Evolutionary conservation across 2,888 invertebrate species (phyloP), one percentile per base, ranked within the genome.

Genomic region (Cancer borealis): DNA sequence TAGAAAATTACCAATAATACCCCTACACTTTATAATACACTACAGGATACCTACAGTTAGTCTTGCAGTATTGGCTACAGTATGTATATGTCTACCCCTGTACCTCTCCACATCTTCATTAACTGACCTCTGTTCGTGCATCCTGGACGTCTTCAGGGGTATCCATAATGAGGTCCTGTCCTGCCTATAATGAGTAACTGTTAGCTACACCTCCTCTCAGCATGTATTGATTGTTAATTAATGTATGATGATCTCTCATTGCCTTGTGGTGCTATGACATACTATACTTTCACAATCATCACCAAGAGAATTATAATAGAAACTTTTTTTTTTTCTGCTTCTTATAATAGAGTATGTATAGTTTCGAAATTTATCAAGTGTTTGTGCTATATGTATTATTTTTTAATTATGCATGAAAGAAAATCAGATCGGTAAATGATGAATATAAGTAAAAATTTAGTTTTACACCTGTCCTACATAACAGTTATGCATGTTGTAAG

Each of bases 81-180:
- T n/a, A n/a, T 8, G 47, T 84, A n/a, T 90, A n/a, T 45, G 39
- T 54, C 17, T 49, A 45, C 45, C 3, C 17, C 21, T 39, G 21
- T 45, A 66, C 60, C 91, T 91, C 45, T 45, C 6, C 26, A 91
- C 66, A 91, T 21, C 66, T 17, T 49, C 30, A 45, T n/a, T 26
- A 46, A 92, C 92, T 87, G 87, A 92, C 92, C 92, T 92, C 92
- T 5, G 21, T n/a, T 10, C 54, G 92, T 17, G 92, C 92, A 54
- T 92, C 92, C n/a, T 87, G 4, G 92, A 12, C 54, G 87, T 92
- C 92, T 54, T 92, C 92, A 30, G 60, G 46, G 21, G 46, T 39
- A 54, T 92, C 92, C 92, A 92, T 92, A 84, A 49, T n/a, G 45
- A 47, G 79, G 47, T 91, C 30, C 84, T 30, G 84, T 39, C 30